Conservation (phyloP, 2,888 invertebrate genomes). For the Eumacrocentrus americanus region DNA sequence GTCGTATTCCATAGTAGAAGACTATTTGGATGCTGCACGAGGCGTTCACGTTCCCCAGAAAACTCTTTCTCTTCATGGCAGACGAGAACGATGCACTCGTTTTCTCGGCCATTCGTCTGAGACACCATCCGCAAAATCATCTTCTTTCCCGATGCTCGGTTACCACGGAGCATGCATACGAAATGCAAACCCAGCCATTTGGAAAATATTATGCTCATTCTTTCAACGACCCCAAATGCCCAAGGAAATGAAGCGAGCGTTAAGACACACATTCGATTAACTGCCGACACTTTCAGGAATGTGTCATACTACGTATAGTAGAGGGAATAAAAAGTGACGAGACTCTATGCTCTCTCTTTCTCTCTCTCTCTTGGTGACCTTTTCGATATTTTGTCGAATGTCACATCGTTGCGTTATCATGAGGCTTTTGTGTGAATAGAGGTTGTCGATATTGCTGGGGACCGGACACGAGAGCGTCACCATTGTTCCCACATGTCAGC, state of each 20-base stretch:
- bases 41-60: constrained; percentile 22
- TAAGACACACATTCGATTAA: background rate
- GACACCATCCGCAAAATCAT: constrained; percentile 27
- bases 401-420: constrained; percentile 13
- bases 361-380: background rate
- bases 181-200: constrained; percentile 36
- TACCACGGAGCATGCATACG: constrained; percentile 45
- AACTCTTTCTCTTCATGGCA: constrained; percentile 5
- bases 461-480: constrained; percentile 12
- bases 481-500: constrained; percentile 24
- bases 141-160: constrained; percentile 22
- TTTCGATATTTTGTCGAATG: constrained; percentile 2
- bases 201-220: constrained; percentile 21
- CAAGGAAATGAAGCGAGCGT: background rate
- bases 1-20: constrained; percentile 34
- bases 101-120: constrained; percentile 25
- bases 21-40: constrained; percentile 47
- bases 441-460: constrained; percentile 26
- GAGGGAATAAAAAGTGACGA: too few relatives aligned
- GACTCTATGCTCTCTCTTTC: background rate
- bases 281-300: too few relatives aligned
- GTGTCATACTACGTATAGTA: too few relatives aligned
- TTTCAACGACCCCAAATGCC: too few relatives aligned
- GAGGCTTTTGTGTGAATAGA: constrained; percentile 22
- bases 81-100: constrained; percentile 24